These are phyloP conservation scores for Halocaridina rubra DNA, from an alignment of 2,888 invertebrate species.

Conservation along the genomic window DNA sequence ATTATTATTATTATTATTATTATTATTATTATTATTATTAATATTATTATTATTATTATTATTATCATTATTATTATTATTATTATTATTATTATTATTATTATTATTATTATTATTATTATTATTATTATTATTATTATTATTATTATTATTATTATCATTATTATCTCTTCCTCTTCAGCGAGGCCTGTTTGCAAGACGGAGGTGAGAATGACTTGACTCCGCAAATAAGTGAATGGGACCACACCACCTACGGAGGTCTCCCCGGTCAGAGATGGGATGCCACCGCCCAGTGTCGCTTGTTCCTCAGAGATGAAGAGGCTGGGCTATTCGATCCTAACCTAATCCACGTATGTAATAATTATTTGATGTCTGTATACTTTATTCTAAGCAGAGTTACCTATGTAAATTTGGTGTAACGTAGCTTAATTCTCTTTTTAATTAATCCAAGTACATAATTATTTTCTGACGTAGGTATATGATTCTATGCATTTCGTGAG, in stretches of 20 bases:
- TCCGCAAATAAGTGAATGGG: background rate
- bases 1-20: too few relatives aligned
- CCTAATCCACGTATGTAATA: conserved; percentile 13
- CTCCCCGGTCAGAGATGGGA: conserved; percentile 65
- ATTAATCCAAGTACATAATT: background rate
- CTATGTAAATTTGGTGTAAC: too few relatives aligned
- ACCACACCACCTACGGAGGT: conserved; percentile 31
- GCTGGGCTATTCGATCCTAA: conserved; percentile 52
- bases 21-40: too few relatives aligned
- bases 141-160: background rate
- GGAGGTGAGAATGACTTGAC: conserved; percentile 68
- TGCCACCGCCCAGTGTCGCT: conserved; percentile 65
- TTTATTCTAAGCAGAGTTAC: too few relatives aligned
- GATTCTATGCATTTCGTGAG: background rate
- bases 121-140: background rate
- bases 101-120: too few relatives aligned
- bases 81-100: too few relatives aligned
- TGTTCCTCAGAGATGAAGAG: conserved; percentile 64
- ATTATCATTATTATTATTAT: too few relatives aligned
- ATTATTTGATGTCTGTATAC: background rate
- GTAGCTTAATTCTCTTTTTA: background rate
- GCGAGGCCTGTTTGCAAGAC: background rate
- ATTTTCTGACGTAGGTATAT: background rate
- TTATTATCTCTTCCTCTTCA: background rate
- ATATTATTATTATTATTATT: too few relatives aligned